Evolutionary conservation across 2,113 vertebrate genomes (phyloP), one percentile per base, ranked within the genome.

Genomic region (Ceuthmochares aereus): DNA sequence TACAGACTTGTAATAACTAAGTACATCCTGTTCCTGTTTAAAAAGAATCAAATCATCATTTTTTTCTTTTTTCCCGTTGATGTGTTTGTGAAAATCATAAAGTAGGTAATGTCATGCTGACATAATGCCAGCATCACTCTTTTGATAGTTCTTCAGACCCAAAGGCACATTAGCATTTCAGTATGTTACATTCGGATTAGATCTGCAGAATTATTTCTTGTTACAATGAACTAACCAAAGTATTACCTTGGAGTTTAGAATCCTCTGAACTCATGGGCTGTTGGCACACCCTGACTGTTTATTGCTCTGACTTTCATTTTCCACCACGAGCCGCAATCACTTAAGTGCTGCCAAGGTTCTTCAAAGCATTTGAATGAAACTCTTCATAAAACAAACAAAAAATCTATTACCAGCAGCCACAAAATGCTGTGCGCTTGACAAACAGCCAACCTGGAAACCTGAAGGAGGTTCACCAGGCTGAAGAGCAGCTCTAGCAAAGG

Each of bases 301-400:
- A 81, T 72, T 37, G 15, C 55, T 80, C 72, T 34, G n/a, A 77
- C 62, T 90, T 93, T 91, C 85, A 78, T 69, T 79, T 93, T 93
- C 25, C 74, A 68, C 14, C 4, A 4, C 47, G 59, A 89, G n/a
- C 56, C 67, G 47, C 5, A 1, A 62, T 94, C 84, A 51, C 58
- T 72, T 94, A 91, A 92, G 83, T 47, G 54, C 60, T 93, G 63
- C 68, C 89, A 89, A 93, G 72, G 69, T 73, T 96, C 93, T 96
- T 96, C 87, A 78, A 95, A 96, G 75, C 23, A 19, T 95, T 87
- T 90, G 84, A 94, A 93, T 72, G n/a, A 94, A 97, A 93, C 62
- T 90, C 77, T 95, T 96, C 80, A 91, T 92, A 95, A 96, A 96
- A 90, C 66, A 97, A 96, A 97, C 79, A 94, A 80, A 94, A 95